These are phyloP conservation scores for Fragum fragum DNA, from an alignment of 2,888 invertebrate genomes.

Conservation along the genomic window DNA sequence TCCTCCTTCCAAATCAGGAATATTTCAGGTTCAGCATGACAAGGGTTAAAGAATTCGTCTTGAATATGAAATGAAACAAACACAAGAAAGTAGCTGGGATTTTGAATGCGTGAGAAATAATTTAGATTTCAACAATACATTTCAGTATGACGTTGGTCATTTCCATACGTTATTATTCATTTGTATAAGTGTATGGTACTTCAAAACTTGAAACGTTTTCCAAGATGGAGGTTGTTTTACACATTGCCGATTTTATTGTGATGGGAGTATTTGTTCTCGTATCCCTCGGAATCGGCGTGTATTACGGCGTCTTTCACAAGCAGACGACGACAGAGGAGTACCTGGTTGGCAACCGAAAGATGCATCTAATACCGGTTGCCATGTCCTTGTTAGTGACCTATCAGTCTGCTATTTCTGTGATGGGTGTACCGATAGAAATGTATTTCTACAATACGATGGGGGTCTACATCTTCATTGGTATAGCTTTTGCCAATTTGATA, in stretches of 20 bases:
- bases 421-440: slow-evolving; percentile 72
- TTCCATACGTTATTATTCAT: too few relatives aligned
- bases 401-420: slow-evolving; percentile 75
- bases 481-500: slow-evolving; percentile 51
- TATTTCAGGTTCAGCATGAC: too few relatives aligned
- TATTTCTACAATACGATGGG: slow-evolving; percentile 70
- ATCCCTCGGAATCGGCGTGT: slow-evolving; percentile 65
- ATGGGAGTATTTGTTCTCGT: slow-evolving; percentile 53
- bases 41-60: too few relatives aligned
- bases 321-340: slow-evolving; percentile 71
- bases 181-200: too few relatives aligned
- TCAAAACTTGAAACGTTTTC: not conserved
- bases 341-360: slow-evolving; percentile 70
- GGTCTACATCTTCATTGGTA: slow-evolving; percentile 53
- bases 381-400: slow-evolving; percentile 77
- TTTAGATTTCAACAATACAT: too few relatives aligned
- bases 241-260: slow-evolving; percentile 58
- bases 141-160: too few relatives aligned
- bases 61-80: too few relatives aligned
- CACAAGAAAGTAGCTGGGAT: too few relatives aligned
- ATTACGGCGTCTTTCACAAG: slow-evolving; percentile 60
- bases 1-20: too few relatives aligned
- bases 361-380: slow-evolving; percentile 74
- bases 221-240: slow-evolving; percentile 36
- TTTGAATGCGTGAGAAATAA: too few relatives aligned